Evolutionary conservation across 2,888 invertebrate species (phyloP).

Genomic region (Palloptera scutellata): DNA sequence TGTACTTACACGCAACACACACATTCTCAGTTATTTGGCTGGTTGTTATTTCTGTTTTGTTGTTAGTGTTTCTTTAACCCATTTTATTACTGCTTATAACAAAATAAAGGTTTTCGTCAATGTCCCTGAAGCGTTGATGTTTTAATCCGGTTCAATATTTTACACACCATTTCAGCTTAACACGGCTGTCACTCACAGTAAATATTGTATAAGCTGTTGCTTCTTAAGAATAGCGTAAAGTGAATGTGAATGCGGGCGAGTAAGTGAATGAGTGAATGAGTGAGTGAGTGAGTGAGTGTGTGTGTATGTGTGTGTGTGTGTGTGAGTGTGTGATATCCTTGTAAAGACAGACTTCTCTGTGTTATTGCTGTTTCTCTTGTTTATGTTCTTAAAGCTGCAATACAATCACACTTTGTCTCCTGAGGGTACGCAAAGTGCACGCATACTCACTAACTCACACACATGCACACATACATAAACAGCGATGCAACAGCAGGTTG

Average conservation of each 20-base stretch:
- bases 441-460: no score
- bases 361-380: not conserved
- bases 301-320: not conserved
- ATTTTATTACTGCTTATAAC: not conserved
- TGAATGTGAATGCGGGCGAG: not conserved
- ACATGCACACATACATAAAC: no score
- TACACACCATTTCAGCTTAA: not conserved
- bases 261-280: not conserved
- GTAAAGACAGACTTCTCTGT: not conserved
- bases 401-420: no score
- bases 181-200: not conserved
- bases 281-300: not conserved
- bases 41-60: not conserved
- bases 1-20: not conserved
- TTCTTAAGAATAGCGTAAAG: not conserved
- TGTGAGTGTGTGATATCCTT: not conserved
- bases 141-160: slow-evolving; percentile 19
- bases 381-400: not conserved
- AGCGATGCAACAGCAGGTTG: no score
- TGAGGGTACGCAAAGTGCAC: no score
- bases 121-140: slow-evolving; percentile 17
- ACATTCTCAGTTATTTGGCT: not conserved
- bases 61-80: not conserved
- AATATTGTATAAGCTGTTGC: no score
- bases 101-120: slow-evolving; percentile 6